These are phyloP conservation scores for Scortum barcoo DNA, from an alignment of 2,113 vertebrate species.

Conservation along the genomic window DNA sequence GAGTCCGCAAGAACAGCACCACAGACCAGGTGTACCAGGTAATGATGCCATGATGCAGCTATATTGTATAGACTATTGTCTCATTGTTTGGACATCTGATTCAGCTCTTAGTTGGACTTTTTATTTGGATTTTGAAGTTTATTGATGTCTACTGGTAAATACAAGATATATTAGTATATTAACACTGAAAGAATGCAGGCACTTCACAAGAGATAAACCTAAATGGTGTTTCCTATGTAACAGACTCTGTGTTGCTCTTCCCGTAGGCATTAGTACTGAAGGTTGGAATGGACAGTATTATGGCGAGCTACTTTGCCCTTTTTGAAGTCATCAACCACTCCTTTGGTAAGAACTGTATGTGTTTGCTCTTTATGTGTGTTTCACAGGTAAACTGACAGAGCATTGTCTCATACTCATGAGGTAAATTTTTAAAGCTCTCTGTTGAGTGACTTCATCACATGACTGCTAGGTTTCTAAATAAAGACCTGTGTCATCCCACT, in stretches of 20 bases:
- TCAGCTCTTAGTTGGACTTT: background rate
- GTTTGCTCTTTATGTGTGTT: slow-evolving; percentile 2
- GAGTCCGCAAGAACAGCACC: slow-evolving; percentile 98
- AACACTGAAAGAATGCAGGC: too few relatives aligned
- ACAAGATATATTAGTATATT: background rate
- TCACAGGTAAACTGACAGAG: background rate
- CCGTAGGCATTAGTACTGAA: slow-evolving; percentile 91
- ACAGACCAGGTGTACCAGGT: slow-evolving; percentile 99
- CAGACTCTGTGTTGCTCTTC: slow-evolving; percentile 3
- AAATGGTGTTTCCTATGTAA: background rate
- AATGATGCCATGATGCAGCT: background rate
- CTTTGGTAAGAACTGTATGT: slow-evolving; percentile 88
- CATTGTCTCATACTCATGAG: slow-evolving; percentile 4
- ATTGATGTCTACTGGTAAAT: background rate
- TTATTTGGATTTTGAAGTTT: background rate
- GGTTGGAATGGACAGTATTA: slow-evolving; percentile 96
- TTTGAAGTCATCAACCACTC: slow-evolving; percentile 98
- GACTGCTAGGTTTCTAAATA: slow-evolving; percentile 38
- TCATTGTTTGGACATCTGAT: background rate
- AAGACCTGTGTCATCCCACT: background rate
- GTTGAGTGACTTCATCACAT: slow-evolving; percentile 8
- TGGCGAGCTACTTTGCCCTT: slow-evolving; percentile 96
- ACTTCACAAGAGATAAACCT: background rate
- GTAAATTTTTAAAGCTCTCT: slow-evolving; percentile 10
- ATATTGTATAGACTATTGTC: background rate